A percentile compares a stretch with the other conserved stretches of the same genome.
These are phyloP conservation scores for Drosophila borealis DNA, from an alignment of 2,888 invertebrate species.

Conservation along the genomic window DNA sequence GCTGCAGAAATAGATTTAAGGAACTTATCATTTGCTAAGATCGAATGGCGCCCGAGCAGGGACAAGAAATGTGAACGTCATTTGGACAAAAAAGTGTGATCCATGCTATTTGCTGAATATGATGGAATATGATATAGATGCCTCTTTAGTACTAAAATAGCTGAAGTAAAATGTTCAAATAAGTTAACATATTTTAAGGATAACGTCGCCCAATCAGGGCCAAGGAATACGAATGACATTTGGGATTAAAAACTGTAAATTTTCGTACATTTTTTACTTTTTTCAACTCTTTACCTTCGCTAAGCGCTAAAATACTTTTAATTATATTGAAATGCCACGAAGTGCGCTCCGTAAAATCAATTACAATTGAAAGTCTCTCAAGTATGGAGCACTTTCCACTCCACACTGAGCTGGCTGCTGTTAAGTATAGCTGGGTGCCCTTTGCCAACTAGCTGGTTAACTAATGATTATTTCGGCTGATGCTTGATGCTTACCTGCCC, in stretches of 20 bases:
- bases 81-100: too few species aligned
- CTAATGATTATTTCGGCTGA: conserved; percentile 37
- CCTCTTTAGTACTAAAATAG: too few species aligned
- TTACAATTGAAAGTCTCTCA: not conserved
- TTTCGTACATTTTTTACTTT: too few species aligned
- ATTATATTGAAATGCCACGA: not conserved
- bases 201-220: not conserved
- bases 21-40: too few species aligned
- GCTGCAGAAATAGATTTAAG: too few species aligned
- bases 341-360: not conserved
- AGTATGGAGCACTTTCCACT: conserved; percentile 6
- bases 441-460: not conserved
- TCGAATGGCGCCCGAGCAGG: too few species aligned
- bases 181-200: too few species aligned
- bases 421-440: not conserved
- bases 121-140: not conserved
- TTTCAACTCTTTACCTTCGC: not conserved
- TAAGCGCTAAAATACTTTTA: not conserved
- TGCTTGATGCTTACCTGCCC: conserved; percentile 89
- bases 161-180: not conserved
- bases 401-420: conserved; percentile 6
- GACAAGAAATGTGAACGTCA: too few species aligned
- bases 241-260: too few species aligned
- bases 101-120: too few species aligned
- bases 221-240: too few species aligned